Evolutionary conservation across 2,113 vertebrate species (phyloP), one percentile per base, ranked within the genome.

Genomic region (Urocynchramus pylzowi): DNA sequence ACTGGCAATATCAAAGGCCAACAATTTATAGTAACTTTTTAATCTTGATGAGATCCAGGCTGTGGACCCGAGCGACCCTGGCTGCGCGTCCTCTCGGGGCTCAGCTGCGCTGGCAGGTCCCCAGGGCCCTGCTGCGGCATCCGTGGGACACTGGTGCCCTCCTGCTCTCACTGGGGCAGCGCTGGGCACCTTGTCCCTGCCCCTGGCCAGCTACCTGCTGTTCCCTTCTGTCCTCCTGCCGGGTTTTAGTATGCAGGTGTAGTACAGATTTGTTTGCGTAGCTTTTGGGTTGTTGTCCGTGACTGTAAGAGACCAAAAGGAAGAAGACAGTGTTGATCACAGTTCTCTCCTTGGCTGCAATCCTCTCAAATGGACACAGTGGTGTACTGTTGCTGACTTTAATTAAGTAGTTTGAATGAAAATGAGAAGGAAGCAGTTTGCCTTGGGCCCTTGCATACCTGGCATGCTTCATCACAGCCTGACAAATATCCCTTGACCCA

Each of bases 101-200:
- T 13, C 49, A 15, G 49, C 45, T 47, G 45, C 21, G 12, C 45
- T 22, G 7, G 8, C 45, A 11, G 21, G 23, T 49, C 47, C 47
- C 56, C 56, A 16, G 4, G 56, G 33, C 56, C 41, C 54, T 22
- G 53, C 57, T 11, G 54, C 2, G 5, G 26, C 2, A 0, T 13
- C 4, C 0, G 2, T 14, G 39, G 6, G 49, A 19, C 60, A 4
- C 35, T 3, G 19, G 45, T 9, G 10, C 20, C 19, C 35, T 30
- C 19, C 54, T 45, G 35, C 16, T 42, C 21, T 11, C 67, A 0
- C 3, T 1, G 16, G 18, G 23, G 6, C 18, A 30, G 47, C 16
- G 1, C 26, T 18, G 57, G 41, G 27, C 54, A 24, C 13, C 0
- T 24, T 1, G 13, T 0, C 5, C 39, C 23, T 15, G 13, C 4